phyloP scores from a whole-genome alignment of 2,888 invertebrate species.

The Isotomurus palustris region DNA sequence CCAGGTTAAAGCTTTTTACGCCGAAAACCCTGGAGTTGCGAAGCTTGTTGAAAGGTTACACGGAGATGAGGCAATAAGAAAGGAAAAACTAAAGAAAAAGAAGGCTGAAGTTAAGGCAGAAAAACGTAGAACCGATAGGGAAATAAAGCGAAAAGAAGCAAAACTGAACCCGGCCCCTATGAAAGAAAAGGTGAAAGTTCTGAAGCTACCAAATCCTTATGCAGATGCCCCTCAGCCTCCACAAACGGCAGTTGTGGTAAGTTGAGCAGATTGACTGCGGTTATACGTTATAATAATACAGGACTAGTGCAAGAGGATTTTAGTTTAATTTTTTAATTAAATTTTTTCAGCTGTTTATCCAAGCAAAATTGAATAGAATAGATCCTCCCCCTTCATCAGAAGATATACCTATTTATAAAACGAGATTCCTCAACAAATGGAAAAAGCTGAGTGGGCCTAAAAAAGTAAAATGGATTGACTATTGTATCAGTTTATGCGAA shows the following conservation, averaged over 20 bases:
- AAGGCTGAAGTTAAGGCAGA: neutral
- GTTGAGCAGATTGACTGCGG: too few species aligned
- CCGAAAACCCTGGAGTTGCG: slow-evolving; percentile 18
- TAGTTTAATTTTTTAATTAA: neutral
- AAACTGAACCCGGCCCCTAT: neutral
- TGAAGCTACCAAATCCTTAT: slow-evolving; percentile 19
- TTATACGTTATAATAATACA: slow-evolving; percentile 5
- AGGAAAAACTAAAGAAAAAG: neutral
- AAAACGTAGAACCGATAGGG: too few species aligned
- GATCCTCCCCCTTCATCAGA: slow-evolving; percentile 21
- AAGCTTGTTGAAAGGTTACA: neutral
- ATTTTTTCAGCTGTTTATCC: slow-evolving; percentile 28
- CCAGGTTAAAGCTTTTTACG: slow-evolving; percentile 23
- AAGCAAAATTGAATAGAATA: slow-evolving; percentile 30
- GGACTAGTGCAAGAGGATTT: neutral
- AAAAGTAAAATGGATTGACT: slow-evolving; percentile 37
- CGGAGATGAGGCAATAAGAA: neutral
- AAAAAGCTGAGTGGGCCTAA: slow-evolving; percentile 23
- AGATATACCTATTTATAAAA: slow-evolving; percentile 20
- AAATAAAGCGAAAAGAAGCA: neutral
- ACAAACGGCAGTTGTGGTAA: slow-evolving; percentile 27
- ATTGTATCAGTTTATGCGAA: slow-evolving; percentile 19
- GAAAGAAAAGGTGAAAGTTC: neutral
- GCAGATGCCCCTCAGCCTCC: slow-evolving; percentile 38
- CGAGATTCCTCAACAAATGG: slow-evolving; percentile 28